Percentiles rank a stretch among this genome's conserved stretches.
Evolutionary conservation across 2,113 vertebrate genomes (phyloP).

Genomic region (Ploceus nigricollis): DNA sequence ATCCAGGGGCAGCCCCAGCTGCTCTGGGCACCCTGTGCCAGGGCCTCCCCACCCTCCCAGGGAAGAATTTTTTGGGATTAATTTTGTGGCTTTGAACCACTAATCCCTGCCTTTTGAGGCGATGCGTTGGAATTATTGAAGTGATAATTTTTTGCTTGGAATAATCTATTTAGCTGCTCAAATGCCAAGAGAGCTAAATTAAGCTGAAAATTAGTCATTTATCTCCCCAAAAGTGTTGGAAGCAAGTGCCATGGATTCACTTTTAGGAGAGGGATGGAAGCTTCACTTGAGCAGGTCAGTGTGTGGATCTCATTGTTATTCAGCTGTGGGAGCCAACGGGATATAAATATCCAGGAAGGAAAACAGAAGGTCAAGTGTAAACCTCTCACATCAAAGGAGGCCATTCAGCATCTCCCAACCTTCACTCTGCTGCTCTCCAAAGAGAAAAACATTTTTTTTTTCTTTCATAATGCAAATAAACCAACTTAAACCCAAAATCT

Average conservation of each 20-base stretch:
- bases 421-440: background rate
- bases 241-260: background rate
- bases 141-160: background rate
- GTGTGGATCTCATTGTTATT: background rate
- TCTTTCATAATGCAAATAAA: background rate
- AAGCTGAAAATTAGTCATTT: background rate
- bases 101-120: background rate
- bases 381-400: background rate
- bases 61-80: background rate
- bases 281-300: background rate
- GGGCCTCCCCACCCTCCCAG: rapidly evolving
- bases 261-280: background rate
- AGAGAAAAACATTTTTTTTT: background rate
- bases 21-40: background rate
- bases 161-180: background rate
- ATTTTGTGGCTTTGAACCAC: background rate
- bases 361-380: constrained; percentile 16
- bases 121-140: background rate
- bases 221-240: background rate
- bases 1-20: background rate
- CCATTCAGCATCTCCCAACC: background rate
- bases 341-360: constrained; percentile 5
- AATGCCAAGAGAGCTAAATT: background rate
- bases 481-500: background rate
- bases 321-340: background rate